Conservation (phyloP, 2,888 invertebrate species). For the Himalopsyche japonica region DNA sequence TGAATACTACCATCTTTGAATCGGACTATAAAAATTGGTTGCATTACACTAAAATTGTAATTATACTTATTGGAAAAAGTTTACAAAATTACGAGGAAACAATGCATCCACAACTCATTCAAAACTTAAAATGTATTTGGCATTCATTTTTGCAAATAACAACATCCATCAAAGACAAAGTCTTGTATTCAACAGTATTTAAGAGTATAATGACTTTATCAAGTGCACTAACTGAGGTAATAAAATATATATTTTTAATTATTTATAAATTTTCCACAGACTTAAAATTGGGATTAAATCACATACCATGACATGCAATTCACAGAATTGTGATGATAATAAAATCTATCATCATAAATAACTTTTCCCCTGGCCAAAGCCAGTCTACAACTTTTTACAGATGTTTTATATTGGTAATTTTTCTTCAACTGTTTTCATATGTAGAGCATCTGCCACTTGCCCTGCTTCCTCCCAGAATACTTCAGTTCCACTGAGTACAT, state of each 20-base stretch:
- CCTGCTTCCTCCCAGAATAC: no score
- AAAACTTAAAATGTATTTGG: slow-evolving; percentile 48
- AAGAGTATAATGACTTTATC: slow-evolving; percentile 46
- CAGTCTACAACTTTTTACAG: no score
- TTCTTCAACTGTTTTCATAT: no score
- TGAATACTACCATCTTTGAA: slow-evolving; percentile 46
- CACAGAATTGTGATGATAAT: background rate
- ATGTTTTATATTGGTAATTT: no score
- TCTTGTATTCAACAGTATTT: slow-evolving; percentile 48
- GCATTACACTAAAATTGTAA: slow-evolving; percentile 45
- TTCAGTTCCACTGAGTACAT: no score
- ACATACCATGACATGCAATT: background rate
- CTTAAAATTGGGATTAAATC: no score
- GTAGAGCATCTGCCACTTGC: no score
- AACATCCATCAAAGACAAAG: slow-evolving; percentile 48
- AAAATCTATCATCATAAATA: no score
- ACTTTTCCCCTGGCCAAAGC: no score
- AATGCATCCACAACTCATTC: slow-evolving; percentile 35
- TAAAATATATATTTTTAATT: background rate
- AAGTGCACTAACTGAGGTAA: slow-evolving; percentile 47
- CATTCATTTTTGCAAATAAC: slow-evolving; percentile 48
- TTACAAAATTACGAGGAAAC: slow-evolving; percentile 40
- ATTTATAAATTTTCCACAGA: no score
- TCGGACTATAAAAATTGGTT: slow-evolving; percentile 49
- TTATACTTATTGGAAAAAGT: slow-evolving; percentile 40